These are phyloP conservation scores for Perca fluviatilis DNA, from an alignment of 2,113 vertebrate species.

Conservation along the genomic window DNA sequence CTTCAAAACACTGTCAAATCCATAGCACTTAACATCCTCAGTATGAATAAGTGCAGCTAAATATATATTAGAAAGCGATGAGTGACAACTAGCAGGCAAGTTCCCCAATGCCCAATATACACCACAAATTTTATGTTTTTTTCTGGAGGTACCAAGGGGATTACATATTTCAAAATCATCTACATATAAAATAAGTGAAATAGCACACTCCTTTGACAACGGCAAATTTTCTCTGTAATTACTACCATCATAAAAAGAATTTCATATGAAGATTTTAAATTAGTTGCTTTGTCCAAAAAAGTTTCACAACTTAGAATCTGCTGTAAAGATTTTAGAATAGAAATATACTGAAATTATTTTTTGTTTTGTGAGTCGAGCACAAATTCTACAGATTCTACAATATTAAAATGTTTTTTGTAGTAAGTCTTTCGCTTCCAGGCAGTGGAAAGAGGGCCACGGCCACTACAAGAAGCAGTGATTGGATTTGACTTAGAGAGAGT, in stretches of 20 bases:
- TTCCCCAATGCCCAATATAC: not conserved
- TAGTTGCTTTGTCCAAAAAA: not conserved
- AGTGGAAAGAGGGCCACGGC: conserved; percentile 5
- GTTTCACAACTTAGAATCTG: not conserved
- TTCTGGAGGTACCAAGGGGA: conserved; percentile 2
- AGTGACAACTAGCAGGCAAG: conserved; percentile 6
- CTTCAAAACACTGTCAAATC: not conserved
- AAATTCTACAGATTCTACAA: not conserved
- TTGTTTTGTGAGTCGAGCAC: not conserved
- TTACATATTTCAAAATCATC: conserved; percentile 5
- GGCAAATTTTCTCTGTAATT: not conserved
- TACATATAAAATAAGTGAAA: conserved; percentile 3
- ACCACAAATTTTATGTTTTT: conserved; percentile 1
- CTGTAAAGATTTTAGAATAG: not conserved
- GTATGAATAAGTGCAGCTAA: conserved; percentile 1
- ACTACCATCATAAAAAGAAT: not conserved
- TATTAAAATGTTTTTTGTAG: conserved; percentile 32
- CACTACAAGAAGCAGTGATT: not conserved
- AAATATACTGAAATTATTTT: not conserved
- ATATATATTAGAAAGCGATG: conserved; percentile 10
- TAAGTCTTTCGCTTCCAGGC: conserved; percentile 12
- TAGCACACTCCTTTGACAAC: not conserved
- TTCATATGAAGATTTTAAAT: not conserved
- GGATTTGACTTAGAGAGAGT: not conserved
- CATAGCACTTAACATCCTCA: conserved; percentile 1